Evolutionary conservation across 2,888 invertebrate species (phyloP).

Genomic region (Eugnorisma glareosa): DNA sequence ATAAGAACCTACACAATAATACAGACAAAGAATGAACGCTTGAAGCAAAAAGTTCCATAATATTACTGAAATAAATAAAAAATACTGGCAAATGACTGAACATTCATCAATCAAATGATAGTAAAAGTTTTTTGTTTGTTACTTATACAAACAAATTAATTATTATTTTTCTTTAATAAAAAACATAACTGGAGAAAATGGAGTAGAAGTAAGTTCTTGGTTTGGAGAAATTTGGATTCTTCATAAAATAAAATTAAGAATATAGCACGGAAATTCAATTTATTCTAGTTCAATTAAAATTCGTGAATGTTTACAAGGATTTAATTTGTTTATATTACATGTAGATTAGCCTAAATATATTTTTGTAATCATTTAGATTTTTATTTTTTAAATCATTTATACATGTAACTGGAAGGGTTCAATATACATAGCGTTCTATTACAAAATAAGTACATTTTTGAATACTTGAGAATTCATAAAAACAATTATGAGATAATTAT

Average conservation of each 20-base stretch:
- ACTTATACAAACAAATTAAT: too few species aligned
- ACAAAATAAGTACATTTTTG: constrained; percentile 25
- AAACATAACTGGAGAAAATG: too few species aligned
- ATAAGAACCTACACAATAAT: constrained; percentile 23
- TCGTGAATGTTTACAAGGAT: background rate
- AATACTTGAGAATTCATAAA: constrained; percentile 2
- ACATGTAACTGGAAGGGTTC: background rate
- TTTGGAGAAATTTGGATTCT: background rate
- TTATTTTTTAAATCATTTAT: constrained; percentile 1
- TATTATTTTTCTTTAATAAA: too few species aligned
- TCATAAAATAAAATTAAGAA: background rate
- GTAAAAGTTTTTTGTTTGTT: too few species aligned
- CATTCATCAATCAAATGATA: background rate
- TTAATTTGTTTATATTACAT: background rate
- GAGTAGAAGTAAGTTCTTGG: background rate
- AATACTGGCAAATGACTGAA: background rate
- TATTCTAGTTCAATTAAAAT: background rate
- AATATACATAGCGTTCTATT: background rate
- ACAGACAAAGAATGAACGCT: constrained; percentile 40
- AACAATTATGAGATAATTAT: background rate
- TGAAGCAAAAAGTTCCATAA: background rate
- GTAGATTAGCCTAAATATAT: constrained; percentile 1
- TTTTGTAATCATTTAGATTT: constrained; percentile 19
- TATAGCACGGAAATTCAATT: background rate
- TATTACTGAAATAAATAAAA: background rate